Evolutionary conservation across 2,113 vertebrate genomes (phyloP), one percentile per base, ranked within the genome.

Genomic region (Eudyptes chrysolophus): DNA sequence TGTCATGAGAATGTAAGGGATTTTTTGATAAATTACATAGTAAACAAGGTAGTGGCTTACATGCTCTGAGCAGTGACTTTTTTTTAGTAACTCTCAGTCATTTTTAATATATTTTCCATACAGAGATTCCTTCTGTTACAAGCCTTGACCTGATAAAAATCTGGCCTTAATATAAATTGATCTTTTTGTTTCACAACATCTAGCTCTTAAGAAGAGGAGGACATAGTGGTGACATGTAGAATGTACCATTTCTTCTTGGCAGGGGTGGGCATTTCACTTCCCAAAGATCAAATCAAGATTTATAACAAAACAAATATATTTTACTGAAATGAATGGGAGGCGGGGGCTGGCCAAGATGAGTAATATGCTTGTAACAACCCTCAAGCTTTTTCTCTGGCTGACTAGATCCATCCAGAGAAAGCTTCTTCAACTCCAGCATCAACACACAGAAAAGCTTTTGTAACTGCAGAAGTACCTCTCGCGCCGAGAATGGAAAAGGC

Each of bases 321-420:
- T 95, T 72, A 65, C 49, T 83, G 66, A 90, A 93, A 92, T 77
- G 70, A 93, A 95, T 71, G 55, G 58, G 58, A 88, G 62, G 40
- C 4, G 6, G 66, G 51, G 46, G 38, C 46, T 94, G 46, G 52
- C 87, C 57, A 88, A 66, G 58, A 90, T 90, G 66, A 93, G 54
- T 83, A 80, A 90, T 42, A 42, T 18, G 22, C n/a, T 90, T 69
- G 10, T 64, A 90, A 84, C 60, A 85, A 52, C 17, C 55, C 55
- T 84, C 46, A 51, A 48, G 25, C 40, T 80, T 69, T 68, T 94
- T 75, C 62, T 88, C 85, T 95, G 65, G 32, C 62, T 95, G 86
- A 62, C 51, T 95, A 55, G 58, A 87, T 60, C 42, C 54, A 66
- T 42, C 60, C 84, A 94, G 86, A 81, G 55, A 84, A 60, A 84